Base-by-base conservation (phyloP, 2,888 invertebrate species). In the Tiliacea citrago region DNA sequence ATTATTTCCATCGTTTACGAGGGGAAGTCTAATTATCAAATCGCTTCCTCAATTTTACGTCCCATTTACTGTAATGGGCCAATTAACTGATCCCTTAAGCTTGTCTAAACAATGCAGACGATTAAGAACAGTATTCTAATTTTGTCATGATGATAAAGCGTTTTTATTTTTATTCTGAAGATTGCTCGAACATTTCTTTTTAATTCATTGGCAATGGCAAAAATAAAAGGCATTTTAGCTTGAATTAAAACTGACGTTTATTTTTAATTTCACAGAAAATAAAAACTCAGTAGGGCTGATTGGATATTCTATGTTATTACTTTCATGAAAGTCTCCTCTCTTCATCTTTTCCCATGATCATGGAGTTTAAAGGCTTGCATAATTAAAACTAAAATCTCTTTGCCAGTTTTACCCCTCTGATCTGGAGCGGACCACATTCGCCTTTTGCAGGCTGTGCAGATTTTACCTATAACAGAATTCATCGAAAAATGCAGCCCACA, bases 31-130 rank as follows among this genome's bases (percentile, higher is more conserved):
- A 72, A 75, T 83, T 62, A 75, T 70, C 69, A 70, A 75, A 79
- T 73, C 63, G 63, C 80, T 79, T 71, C 57, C 73, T 80, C 39
- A 80, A 61, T 68, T 79, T 68, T 57, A 79, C 75, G 67, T 73
- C 29, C 68, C 68, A 61, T 76, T 79, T 49, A 35, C 58, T 16
- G 51, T 83, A 82, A 76, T 73, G n/a, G 60, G 29, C 53, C 63
- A 60, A 71, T 73, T 79, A 71, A 73, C 13, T 63, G 42, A 63
- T 75, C 62, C 67, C 13, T 47, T 18, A 68, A 75, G 60, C 68
- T 65, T 68, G n/a, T 57, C 21, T 66, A n/a, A 61, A 73, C 58
- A 61, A 73, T 60, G 49, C 29, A 62, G 68, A 57, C 65, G 61
- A 49, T 65, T 68, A 24, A 21, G 24, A 60, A 13, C 12, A 42